Conservation (phyloP, 1,140 invertebrate genomes). For the Bicyclus anynana region DNA sequence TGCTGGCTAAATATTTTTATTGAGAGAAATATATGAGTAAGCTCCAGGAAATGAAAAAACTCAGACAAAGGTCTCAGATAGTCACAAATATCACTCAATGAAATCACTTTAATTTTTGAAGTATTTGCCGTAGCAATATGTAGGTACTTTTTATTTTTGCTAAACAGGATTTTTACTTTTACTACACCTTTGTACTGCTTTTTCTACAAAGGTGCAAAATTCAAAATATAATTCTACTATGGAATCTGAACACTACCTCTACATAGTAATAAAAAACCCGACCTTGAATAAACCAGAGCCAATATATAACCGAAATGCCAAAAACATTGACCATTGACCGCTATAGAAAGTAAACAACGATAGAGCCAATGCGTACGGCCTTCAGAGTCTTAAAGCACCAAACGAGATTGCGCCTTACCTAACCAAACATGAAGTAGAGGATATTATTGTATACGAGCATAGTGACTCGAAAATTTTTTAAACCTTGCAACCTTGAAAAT, state of each 20-base stretch:
- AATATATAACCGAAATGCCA: slow-evolving; percentile 10
- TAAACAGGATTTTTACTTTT: too few species aligned
- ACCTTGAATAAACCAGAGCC: slow-evolving; percentile 15
- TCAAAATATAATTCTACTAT: too few species aligned
- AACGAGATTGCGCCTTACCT: slow-evolving; percentile 39
- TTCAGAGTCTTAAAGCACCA: slow-evolving; percentile 45
- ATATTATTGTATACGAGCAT: slow-evolving; percentile 20
- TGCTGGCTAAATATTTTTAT: background rate
- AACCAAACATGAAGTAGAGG: slow-evolving; percentile 30
- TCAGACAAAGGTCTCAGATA: background rate
- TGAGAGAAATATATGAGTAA: background rate
- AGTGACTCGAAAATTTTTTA: slow-evolving; percentile 32
- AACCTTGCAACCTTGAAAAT: slow-evolving; percentile 22
- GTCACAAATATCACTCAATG: too few species aligned
- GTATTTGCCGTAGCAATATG: too few species aligned
- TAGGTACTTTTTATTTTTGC: too few species aligned
- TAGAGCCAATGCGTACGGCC: slow-evolving; percentile 47
- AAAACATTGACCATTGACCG: slow-evolving; percentile 54
- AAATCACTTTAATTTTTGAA: too few species aligned
- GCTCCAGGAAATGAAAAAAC: background rate
- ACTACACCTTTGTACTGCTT: too few species aligned
- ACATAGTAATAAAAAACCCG: slow-evolving; percentile 1
- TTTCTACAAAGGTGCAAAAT: too few species aligned
- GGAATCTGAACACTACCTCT: too few species aligned
- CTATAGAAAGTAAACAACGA: slow-evolving; percentile 66